Percentiles rank a stretch among this genome's conserved stretches.
Conservation (phyloP, 2,113 vertebrate genomes). For the Speoplatyrhinus poulsoni region DNA sequence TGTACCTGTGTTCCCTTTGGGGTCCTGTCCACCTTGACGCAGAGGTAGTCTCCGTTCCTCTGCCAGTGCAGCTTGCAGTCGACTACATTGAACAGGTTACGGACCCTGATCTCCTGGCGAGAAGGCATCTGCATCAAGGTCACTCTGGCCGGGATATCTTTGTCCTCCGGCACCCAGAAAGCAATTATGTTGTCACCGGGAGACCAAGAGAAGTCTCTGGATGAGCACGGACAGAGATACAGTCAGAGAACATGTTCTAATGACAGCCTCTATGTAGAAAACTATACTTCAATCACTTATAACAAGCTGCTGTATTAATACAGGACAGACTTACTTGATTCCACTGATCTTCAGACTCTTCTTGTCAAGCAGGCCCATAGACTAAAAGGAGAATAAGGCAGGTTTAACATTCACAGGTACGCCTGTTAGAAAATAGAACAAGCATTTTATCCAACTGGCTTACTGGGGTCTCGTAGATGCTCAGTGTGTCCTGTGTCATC, state of each 20-base stretch:
- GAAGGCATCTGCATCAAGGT: constrained; percentile 97
- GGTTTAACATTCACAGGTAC: background rate
- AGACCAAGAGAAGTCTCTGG: constrained; percentile 98
- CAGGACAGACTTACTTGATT: constrained; percentile 85
- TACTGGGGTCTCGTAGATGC: constrained; percentile 98
- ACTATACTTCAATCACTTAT: background rate
- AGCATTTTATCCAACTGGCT: constrained; percentile 52
- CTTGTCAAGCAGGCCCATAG: constrained; percentile 97
- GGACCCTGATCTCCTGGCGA: constrained; percentile 92
- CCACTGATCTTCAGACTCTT: constrained; percentile 97
- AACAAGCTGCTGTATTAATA: background rate
- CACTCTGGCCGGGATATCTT: constrained; percentile 96
- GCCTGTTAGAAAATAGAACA: background rate
- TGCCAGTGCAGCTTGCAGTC: constrained; percentile 99
- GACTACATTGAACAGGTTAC: constrained; percentile 96
- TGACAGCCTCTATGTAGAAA: background rate
- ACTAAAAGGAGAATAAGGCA: constrained; percentile 72
- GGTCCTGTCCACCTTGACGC: constrained; percentile 96
- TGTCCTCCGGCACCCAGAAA: constrained; percentile 98
- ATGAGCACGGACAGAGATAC: constrained; percentile 1
- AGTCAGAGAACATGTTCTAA: background rate
- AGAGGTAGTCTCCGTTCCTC: constrained; percentile 95
- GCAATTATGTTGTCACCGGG: constrained; percentile 98
- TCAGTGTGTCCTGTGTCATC: constrained; percentile 94
- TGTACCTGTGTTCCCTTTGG: constrained; percentile 93